Base-by-base conservation (phyloP, 2,797 vertebrate genomes). In the Trachurus trachurus region DNA sequence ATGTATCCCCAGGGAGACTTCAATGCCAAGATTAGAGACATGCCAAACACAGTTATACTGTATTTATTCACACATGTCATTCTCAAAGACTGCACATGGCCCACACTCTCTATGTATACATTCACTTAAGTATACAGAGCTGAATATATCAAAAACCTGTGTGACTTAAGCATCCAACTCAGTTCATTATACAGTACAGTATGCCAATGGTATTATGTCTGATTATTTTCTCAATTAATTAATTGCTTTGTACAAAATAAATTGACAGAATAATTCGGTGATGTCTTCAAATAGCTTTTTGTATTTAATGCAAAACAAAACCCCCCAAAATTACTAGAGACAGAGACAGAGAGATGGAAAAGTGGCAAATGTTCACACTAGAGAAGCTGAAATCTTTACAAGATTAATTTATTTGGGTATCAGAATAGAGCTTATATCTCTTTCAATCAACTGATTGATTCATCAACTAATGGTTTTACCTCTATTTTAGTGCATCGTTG, bases 1-100 rank as follows among this genome's bases (percentile, higher is more conserved):
- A 40, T 67, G 62, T 84, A 68, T 88, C 86, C 78, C 80, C 21
- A 0, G 80, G 71, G 87, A 89, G 15, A 45, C 15, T 67, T 82
- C 70, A 74, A 57, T 69, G 66, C 56, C 5, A 40, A 15, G 49
- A 74, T 78, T 71, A 76, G 54, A 79, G 60, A 76, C 53, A 79
- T 57, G 50, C 67, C 75, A 34, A 47, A 73, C 59, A 66, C 58
- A 67, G 68, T 57, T 49, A 60, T 10, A 47, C 67, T n/a, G 56
- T 71, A 77, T 68, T 74, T 29, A 59, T 44, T 45, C 26, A 74
- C 31, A 34, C 6, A 34, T 6, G 31, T 34, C 31, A 34, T 34
- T 34, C 31, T 34, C 31, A 34, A 34, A 34, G 31, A 34, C 31
- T 34, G 31, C 31, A 34, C 31, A 34, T 26, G 26, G 31, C 31